Evolutionary conservation across 2,113 vertebrate genomes (phyloP).

Genomic region (Asarcornis scutulata): DNA sequence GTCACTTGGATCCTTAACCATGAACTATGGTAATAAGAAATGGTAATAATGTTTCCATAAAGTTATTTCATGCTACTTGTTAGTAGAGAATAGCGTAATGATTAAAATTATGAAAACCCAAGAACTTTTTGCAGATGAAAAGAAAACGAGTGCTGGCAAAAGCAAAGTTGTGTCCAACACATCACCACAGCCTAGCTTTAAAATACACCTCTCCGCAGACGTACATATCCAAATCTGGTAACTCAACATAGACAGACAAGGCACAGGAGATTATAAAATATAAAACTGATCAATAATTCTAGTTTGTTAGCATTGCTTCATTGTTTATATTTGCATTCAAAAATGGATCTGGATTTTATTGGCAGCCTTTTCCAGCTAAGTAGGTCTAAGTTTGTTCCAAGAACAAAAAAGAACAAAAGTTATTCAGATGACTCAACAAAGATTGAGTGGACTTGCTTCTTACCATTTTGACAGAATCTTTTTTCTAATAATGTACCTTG

Average conservation of each 20-base stretch:
- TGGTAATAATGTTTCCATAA: neutral
- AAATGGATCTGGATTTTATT: neutral
- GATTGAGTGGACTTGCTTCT: neutral
- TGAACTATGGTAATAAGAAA: neutral
- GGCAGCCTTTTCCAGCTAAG: neutral
- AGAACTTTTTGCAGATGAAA: neutral
- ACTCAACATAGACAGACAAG: neutral
- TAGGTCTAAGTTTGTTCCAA: neutral
- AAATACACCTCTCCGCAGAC: neutral
- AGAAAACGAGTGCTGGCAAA: neutral
- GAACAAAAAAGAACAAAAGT: neutral
- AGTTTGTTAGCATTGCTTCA: neutral
- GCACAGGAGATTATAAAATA: neutral
- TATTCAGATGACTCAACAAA: neutral
- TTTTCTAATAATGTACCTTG: neutral
- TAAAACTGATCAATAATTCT: neutral
- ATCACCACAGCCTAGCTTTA: neutral
- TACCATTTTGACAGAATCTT: neutral
- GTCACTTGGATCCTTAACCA: neutral
- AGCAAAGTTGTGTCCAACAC: neutral
- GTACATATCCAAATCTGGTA: neutral
- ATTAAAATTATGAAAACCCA: neutral
- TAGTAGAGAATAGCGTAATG: neutral
- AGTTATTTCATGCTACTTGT: neutral
- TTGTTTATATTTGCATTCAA: neutral